These are phyloP conservation scores for Octopus bimaculoides DNA, from an alignment of 1,140 invertebrate species.

Conservation along the genomic window DNA sequence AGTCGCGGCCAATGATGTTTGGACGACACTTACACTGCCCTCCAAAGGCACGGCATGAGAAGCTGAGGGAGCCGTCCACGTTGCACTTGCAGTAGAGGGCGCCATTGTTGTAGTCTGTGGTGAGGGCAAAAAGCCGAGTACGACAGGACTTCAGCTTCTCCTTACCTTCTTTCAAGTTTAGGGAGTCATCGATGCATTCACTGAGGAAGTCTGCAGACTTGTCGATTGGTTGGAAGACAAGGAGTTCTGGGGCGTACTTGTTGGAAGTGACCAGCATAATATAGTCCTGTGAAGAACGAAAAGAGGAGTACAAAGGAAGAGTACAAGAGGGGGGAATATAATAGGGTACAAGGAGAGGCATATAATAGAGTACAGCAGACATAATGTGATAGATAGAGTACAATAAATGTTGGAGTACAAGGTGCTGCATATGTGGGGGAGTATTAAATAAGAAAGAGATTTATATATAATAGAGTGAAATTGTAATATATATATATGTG, in stretches of 20 bases:
- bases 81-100: constrained; percentile 88
- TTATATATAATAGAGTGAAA: too few species aligned
- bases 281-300: too few species aligned
- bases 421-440: too few species aligned
- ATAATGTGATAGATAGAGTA: too few species aligned
- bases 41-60: constrained; percentile 82
- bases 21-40: constrained; percentile 93
- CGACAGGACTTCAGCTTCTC: constrained; percentile 35
- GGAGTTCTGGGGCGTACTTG: constrained; percentile 69
- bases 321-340: too few species aligned
- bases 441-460: too few species aligned
- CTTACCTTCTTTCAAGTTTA: constrained; percentile 64
- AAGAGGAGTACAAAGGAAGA: too few species aligned
- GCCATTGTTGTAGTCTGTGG: constrained; percentile 90
- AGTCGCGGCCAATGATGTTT: constrained; percentile 90
- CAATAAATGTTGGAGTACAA: too few species aligned
- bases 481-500: too few species aligned
- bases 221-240: constrained; percentile 74
- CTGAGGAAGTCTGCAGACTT: constrained; percentile 86
- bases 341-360: too few species aligned
- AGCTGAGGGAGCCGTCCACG: constrained; percentile 81
- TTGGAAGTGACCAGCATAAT: constrained; percentile 76
- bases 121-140: constrained; percentile 84
- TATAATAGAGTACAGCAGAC: too few species aligned
- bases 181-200: constrained; percentile 83